Evolutionary conservation across 2,113 vertebrate species (phyloP).

Genomic region (Haemorhous mexicanus): DNA sequence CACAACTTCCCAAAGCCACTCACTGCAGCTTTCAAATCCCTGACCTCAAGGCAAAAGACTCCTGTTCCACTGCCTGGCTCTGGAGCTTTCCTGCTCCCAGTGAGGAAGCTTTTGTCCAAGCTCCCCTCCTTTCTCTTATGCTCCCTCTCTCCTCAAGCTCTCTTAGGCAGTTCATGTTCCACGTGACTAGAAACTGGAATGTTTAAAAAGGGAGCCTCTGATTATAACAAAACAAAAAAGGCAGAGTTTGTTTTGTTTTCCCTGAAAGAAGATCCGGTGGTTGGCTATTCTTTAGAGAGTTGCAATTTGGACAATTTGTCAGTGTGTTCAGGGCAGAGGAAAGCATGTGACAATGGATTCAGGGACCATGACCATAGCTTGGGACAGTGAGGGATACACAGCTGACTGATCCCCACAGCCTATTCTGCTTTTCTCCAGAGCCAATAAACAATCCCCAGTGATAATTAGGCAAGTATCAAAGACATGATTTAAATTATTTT

Average conservation of each 20-base stretch:
- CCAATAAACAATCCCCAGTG: background rate
- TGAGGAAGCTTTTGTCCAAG: constrained; percentile 25
- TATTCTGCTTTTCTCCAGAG: background rate
- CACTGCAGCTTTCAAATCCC: background rate
- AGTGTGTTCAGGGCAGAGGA: constrained; percentile 41
- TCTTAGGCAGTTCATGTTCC: constrained; percentile 17
- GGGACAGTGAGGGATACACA: constrained; percentile 32
- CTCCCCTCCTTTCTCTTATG: background rate
- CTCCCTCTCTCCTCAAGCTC: background rate
- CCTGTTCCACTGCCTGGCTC: background rate
- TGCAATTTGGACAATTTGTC: constrained; percentile 56
- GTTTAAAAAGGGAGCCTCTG: constrained; percentile 56
- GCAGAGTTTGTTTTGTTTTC: constrained; percentile 59
- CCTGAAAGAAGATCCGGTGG: constrained; percentile 55
- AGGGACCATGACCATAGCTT: constrained; percentile 23
- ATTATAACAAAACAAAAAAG: constrained; percentile 59
- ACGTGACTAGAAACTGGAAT: constrained; percentile 55
- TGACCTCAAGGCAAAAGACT: background rate
- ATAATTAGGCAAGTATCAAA: background rate
- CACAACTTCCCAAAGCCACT: background rate
- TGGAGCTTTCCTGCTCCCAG: background rate
- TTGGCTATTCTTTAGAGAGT: constrained; percentile 40
- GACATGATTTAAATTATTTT: background rate
- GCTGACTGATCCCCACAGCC: background rate
- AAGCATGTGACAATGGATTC: constrained; percentile 41